Base-by-base conservation (phyloP, 2,113 vertebrate species). In the Callipepla californica region DNA sequence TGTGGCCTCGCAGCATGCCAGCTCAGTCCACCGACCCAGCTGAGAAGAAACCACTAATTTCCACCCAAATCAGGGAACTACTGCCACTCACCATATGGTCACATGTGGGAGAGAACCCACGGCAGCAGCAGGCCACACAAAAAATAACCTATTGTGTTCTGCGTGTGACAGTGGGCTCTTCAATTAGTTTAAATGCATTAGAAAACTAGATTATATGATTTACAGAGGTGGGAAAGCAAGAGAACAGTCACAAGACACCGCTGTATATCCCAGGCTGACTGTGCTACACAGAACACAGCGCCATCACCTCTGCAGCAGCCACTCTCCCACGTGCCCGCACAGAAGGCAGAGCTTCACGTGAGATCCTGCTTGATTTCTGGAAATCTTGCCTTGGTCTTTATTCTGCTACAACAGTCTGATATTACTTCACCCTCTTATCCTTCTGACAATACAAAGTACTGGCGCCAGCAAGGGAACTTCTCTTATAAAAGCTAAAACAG, bases 281-380 rank as follows among this genome's bases (percentile, higher is more conserved):
- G 3, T 32, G 62, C 2, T 21, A 34, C 55, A 69, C 3, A 30
- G 53, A 21, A 48, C 22, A 50, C 21, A 36, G 47, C 32, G 23
- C 0, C 0, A 65, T 38, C 17, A 38, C 8, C 40, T 55, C 70
- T 63, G 51, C 32, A 28, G 63, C 9, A 69, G 66, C 20, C 23
- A 69, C 40, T 47, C 88, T 44, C 85, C 15, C 63, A 62, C 17
- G 17, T 26, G 48, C 36, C 50, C 40, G 82, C 11, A 26, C 0
- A 26, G 1, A 68, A n/a, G 10, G 7, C 57, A 88, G 0, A 18
- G 58, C 53, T 77, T 85, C 59, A 11, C 42, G 86, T 36, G 44
- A 51, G 69, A 26, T 42, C 15, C 55, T 18, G 53, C 5, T 25
- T 50, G 10, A 69, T 42, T 81, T 94, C 62, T 58, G 6, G 34